Conservation (phyloP, 2,113 vertebrate genomes). For the Nyctereutes procyonoides region DNA sequence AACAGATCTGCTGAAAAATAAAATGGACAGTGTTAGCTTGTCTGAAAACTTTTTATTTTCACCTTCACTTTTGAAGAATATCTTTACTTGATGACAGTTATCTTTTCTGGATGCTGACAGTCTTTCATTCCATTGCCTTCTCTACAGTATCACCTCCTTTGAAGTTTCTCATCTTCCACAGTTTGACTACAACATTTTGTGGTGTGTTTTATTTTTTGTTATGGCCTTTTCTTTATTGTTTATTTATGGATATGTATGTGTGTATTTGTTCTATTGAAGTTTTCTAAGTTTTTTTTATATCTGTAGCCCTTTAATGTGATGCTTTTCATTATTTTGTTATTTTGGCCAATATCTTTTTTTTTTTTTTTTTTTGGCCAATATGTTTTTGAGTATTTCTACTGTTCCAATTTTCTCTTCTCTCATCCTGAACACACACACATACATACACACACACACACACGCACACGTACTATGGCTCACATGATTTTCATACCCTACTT, state of each 20-base stretch:
- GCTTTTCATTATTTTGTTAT: not conserved
- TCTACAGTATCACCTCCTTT: not conserved
- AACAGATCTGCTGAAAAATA: not conserved
- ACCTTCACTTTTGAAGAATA: not conserved
- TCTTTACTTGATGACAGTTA: not conserved
- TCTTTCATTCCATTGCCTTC: not conserved
- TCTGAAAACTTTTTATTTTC: not conserved
- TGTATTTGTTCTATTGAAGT: not conserved
- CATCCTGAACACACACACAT: not conserved
- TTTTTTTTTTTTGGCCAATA: not conserved
- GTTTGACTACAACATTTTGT: not conserved
- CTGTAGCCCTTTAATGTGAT: not conserved
- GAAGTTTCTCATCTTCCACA: not conserved
- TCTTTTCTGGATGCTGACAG: not conserved
- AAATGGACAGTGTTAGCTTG: not conserved
- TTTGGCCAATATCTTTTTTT: not conserved
- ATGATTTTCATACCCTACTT: not conserved
- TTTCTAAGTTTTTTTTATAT: not conserved
- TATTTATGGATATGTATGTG: not conserved
- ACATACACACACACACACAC: too few relatives aligned
- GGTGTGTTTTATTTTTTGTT: not conserved
- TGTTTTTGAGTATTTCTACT: not conserved
- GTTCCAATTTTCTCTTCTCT: not conserved
- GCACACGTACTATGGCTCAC: too few relatives aligned
- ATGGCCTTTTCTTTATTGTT: not conserved